Percentiles rank a stretch among this genome's conserved stretches.
phyloP scores from a whole-genome alignment of 2,113 vertebrate genomes.

The Taurulus bubalis region DNA sequence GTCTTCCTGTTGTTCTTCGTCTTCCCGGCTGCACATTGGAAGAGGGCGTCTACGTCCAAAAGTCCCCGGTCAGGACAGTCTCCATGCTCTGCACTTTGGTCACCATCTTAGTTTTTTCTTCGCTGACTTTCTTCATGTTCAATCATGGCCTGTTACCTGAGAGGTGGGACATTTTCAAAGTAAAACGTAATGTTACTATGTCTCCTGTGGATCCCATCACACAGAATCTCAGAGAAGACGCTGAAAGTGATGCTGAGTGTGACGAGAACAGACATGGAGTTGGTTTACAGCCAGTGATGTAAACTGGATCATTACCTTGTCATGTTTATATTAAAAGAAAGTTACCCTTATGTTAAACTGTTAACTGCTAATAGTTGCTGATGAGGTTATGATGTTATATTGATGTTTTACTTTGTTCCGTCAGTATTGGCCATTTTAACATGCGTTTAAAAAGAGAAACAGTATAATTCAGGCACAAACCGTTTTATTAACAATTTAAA shows the following conservation, averaged over 20 bases:
- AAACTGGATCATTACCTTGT: background rate
- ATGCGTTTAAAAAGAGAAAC: background rate
- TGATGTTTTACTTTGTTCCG: background rate
- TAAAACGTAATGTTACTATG: constrained; percentile 15
- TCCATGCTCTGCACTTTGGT: constrained; percentile 72
- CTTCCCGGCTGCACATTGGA: constrained; percentile 74
- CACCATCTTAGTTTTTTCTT: constrained; percentile 59
- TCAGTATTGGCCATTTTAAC: background rate
- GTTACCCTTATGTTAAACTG: background rate
- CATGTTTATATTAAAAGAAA: background rate
- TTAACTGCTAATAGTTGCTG: background rate
- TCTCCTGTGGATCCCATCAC: background rate
- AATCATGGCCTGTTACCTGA: constrained; percentile 71
- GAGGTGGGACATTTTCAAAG: constrained; percentile 79
- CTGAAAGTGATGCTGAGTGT: constrained; percentile 12
- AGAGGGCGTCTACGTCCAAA: constrained; percentile 71
- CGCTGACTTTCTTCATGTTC: constrained; percentile 70
- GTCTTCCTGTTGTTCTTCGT: constrained; percentile 61
- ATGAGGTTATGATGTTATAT: background rate
- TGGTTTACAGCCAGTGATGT: constrained; percentile 31
- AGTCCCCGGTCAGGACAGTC: constrained; percentile 81
- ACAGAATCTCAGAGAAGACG: constrained; percentile 10
- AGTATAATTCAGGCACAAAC: too few relatives aligned
- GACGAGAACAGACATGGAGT: constrained; percentile 4
- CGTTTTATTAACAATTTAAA: too few relatives aligned